Base-by-base conservation (phyloP, 2,113 vertebrate species). In the Oreocharis arfaki region DNA sequence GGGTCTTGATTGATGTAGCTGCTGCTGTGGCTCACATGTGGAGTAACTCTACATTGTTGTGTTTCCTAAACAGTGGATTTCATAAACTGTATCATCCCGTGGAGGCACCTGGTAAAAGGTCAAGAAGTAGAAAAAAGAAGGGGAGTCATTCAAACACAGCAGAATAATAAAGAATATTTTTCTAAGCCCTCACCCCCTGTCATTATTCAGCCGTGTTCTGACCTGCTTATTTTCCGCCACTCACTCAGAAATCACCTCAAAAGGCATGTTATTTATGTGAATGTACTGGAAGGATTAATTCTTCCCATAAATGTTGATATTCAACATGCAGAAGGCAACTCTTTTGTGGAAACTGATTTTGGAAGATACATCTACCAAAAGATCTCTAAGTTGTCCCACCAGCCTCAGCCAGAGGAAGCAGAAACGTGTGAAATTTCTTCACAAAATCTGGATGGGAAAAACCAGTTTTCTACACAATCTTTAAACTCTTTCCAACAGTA, bases 51-150 rank as follows among this genome's bases (percentile, higher is more conserved):
- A 46, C 67, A 37, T 86, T 74, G 59, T 52, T 87, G 20, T 84
- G 60, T 94, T 95, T 95, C 73, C 79, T 81, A 83, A 93, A 65
- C 46, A 52, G 59, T 56, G 75, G 35, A 42, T 80, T 92, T 96
- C 59, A 64, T 59, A 95, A 55, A 53, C 30, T 88, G 32, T 61
- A 26, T 83, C 47, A 59, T 73, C 74, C 16, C 33, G 10, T 55
- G 64, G 71, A 70, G 71, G 33, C 46, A 93, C 27, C 37, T 78
- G 74, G 83, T 68, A 86, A 92, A 85, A 86, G 46, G n/a, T 90
- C 82, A 95, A 83, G 60, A 44, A 92, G n/a, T 7, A 67, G 13
- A 41, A 55, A 77, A 91, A 89, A 74, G 57, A 33, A 44, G 84
- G 49, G 33, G 6, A 80, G 8, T 17, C 8, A n/a, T 41, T 35